Base-by-base conservation (phyloP, 2,113 vertebrate species). In the Eulacestoma nigropectus region DNA sequence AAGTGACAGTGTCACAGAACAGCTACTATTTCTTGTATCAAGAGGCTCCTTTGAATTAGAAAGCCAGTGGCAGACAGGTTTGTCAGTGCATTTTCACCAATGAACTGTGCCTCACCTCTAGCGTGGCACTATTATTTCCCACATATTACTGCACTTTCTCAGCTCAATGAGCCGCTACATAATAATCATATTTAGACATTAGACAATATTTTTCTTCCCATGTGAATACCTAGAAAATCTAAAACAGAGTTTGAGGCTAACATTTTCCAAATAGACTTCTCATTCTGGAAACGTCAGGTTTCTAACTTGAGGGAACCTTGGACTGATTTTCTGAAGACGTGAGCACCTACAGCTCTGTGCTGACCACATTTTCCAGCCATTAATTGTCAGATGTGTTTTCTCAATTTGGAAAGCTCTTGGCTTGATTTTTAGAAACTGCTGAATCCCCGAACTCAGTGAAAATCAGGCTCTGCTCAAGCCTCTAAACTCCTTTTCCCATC, bases 351-450 rank as follows among this genome's bases (percentile, higher is more conserved):
- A 63, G 75, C 56, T 47, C 47, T 53, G 46, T 47, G 79, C 39
- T 96, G 93, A 94, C 93, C 95, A 94, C 92, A 86, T 94, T 95
- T 96, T 95, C 95, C 95, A 94, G 82, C 44, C 19, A 8, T 80
- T 84, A 93, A 81, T 70, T 86, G 79, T 95, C 94, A 90, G 80
- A 94, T 70, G 32, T 95, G 91, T 92, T 97, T 95, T 94, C 80
- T 89, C 82, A 88, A 89, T 93, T 84, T 93, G 67, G 75, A 91
- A 80, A 80, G 18, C 6, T 56, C 44, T 72, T 93, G 82, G 64
- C 82, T 27, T 86, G 83, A 70, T 84, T 88, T 95, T 95, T 52
- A 80, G 85, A 88, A 93, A 75, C 47, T 60, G 39, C 68, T 74
- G 59, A 96, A 87, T 74, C 67, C 35, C 79, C 47, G 74, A 65